A percentile compares a stretch with the other conserved stretches of the same genome.
These are phyloP conservation scores for Eulithis testata DNA, from an alignment of 2,888 invertebrate genomes.

Conservation along the genomic window DNA sequence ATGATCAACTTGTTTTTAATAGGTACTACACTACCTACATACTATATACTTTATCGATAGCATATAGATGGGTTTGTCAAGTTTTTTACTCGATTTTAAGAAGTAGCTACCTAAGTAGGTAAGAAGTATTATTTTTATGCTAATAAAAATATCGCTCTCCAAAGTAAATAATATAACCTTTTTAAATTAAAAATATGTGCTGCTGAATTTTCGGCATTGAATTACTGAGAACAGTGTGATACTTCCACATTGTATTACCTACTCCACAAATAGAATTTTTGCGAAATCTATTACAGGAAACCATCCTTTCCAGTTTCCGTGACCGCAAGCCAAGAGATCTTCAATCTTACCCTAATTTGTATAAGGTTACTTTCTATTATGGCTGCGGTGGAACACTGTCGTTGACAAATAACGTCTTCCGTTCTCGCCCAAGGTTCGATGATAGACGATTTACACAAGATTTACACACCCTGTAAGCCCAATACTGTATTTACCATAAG, in stretches of 20 bases:
- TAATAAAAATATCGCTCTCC: too few species aligned
- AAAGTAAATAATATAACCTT: too few species aligned
- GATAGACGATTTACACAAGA: constrained; percentile 40
- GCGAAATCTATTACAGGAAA: constrained; percentile 13
- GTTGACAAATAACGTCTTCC: constrained; percentile 35
- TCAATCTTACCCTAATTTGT: constrained; percentile 6
- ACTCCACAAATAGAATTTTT: constrained; percentile 16
- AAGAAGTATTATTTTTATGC: too few species aligned
- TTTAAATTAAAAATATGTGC: too few species aligned
- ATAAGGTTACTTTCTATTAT: constrained; percentile 8
- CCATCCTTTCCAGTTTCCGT: constrained; percentile 5
- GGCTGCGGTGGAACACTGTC: constrained; percentile 6
- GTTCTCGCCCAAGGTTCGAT: constrained; percentile 20
- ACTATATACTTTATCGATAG: too few species aligned
- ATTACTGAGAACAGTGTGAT: background rate
- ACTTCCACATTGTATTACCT: constrained; percentile 1
- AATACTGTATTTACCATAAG: too few species aligned
- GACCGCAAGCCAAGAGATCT: constrained; percentile 5
- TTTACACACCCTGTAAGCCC: too few species aligned
- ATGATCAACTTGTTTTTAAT: too few species aligned
- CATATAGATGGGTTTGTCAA: too few species aligned
- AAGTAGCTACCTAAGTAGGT: too few species aligned
- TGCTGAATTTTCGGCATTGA: background rate
- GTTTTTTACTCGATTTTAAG: too few species aligned
- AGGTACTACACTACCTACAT: too few species aligned